phyloP scores from a whole-genome alignment of 2,888 invertebrate genomes.

The Drosophila merina region DNA sequence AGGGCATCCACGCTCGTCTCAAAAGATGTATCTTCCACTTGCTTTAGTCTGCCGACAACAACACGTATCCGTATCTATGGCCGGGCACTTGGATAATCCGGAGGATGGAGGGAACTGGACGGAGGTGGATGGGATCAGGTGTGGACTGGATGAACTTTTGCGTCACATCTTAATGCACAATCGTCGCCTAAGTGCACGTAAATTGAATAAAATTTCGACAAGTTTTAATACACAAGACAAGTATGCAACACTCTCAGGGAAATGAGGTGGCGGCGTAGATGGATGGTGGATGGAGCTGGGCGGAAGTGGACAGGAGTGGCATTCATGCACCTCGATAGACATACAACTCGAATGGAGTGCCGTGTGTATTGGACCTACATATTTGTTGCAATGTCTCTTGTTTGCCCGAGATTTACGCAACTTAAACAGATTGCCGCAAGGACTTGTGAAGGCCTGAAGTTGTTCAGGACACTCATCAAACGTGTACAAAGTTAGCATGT shows the following conservation, averaged over 20 bases:
- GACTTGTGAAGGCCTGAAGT: constrained; percentile 27
- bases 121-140: constrained; percentile 32
- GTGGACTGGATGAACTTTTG: constrained; percentile 43
- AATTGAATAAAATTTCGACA: constrained; percentile 77
- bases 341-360: constrained; percentile 50
- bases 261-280: constrained; percentile 8
- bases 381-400: constrained; percentile 22
- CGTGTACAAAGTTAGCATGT: constrained; percentile 37
- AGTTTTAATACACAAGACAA: constrained; percentile 72
- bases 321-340: constrained; percentile 52
- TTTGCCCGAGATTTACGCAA: constrained; percentile 66
- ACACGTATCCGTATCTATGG: constrained; percentile 57
- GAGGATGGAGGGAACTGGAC: neutral
- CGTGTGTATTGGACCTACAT: constrained; percentile 1
- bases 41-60: constrained; percentile 8
- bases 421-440: constrained; percentile 66
- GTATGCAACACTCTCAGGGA: constrained; percentile 48
- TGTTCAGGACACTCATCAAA: constrained; percentile 36
- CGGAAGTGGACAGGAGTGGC: constrained; percentile 29
- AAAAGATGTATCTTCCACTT: constrained; percentile 18
- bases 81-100: constrained; percentile 23
- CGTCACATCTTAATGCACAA: constrained; percentile 75
- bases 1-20: constrained; percentile 13
- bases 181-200: constrained; percentile 77
- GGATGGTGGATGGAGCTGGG: neutral